Evolutionary conservation across 2,888 invertebrate species (phyloP).

Genomic region (Drosophila tanythrix): DNA sequence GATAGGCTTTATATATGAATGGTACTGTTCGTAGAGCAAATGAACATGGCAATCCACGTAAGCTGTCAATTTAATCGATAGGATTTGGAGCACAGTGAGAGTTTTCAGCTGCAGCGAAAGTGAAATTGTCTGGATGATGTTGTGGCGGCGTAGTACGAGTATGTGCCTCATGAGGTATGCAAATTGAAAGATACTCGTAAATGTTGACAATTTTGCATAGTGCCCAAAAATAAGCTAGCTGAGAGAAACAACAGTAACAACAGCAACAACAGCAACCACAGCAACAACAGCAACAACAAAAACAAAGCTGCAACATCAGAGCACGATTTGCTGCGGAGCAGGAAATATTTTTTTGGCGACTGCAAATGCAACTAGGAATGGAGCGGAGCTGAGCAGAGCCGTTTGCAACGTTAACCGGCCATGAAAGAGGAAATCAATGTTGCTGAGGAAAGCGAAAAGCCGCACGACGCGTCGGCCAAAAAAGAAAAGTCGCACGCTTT

Average conservation of each 20-base stretch:
- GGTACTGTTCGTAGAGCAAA: neutral
- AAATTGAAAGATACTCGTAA: slow-evolving; percentile 64
- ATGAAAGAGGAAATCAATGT: slow-evolving; percentile 78
- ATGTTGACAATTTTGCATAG: slow-evolving; percentile 70
- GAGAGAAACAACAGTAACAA: slow-evolving; percentile 26
- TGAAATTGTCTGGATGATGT: slow-evolving; percentile 47
- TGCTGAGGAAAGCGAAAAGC: slow-evolving; percentile 51
- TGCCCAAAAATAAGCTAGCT: slow-evolving; percentile 40
- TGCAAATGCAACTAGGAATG: slow-evolving; percentile 33
- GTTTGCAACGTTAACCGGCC: slow-evolving; percentile 61
- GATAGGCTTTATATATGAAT: neutral
- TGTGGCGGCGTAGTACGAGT: slow-evolving; percentile 11
- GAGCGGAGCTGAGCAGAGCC: slow-evolving; percentile 16
- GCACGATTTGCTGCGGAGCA: slow-evolving; percentile 70
- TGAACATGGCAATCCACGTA: slow-evolving; percentile 16
- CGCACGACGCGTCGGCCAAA: slow-evolving; percentile 33
- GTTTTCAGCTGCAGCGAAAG: slow-evolving; percentile 54
- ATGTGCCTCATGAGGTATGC: slow-evolving; percentile 57
- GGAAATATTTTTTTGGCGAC: slow-evolving; percentile 68
- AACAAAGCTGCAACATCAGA: slow-evolving; percentile 23
- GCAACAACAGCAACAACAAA: slow-evolving; percentile 4
- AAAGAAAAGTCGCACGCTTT: slow-evolving; percentile 73
- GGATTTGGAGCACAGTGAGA: slow-evolving; percentile 24
- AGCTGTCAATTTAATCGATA: slow-evolving; percentile 18
- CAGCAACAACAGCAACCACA: slow-evolving; percentile 23